phyloP scores from a whole-genome alignment of 1,140 invertebrate genomes.

The Oedothorax gibbosus region DNA sequence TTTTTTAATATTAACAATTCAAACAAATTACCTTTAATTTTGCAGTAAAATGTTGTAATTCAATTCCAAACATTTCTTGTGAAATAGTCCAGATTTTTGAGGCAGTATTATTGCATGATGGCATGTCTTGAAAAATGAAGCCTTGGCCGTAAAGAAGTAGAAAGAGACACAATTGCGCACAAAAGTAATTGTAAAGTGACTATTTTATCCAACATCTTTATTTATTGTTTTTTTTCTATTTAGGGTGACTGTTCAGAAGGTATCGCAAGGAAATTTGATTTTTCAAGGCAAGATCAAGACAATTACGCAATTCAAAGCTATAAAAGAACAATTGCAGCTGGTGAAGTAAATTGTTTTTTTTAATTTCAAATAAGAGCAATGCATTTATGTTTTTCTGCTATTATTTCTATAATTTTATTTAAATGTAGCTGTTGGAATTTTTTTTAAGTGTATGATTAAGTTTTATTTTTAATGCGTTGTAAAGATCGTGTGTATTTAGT shows the following conservation, averaged over 20 bases:
- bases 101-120: too few species aligned
- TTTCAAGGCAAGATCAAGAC: conserved; percentile 91
- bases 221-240: neutral
- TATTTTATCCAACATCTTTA: too few species aligned
- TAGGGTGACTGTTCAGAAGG: conserved; percentile 96
- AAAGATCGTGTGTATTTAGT: neutral
- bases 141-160: neutral
- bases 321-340: conserved; percentile 83
- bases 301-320: conserved; percentile 95
- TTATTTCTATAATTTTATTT: neutral
- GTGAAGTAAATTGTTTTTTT: conserved; percentile 68
- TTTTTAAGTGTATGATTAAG: neutral
- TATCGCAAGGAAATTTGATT: conserved; percentile 91
- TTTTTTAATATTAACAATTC: too few species aligned
- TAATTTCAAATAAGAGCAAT: neutral
- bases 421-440: neutral
- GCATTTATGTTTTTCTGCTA: neutral
- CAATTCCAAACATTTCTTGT: too few species aligned
- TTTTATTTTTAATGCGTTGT: neutral
- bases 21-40: too few species aligned
- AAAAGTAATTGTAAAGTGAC: too few species aligned
- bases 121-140: too few species aligned
- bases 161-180: neutral
- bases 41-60: too few species aligned
- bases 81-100: too few species aligned